Evolutionary conservation across 2,113 vertebrate species (phyloP), one percentile per base, ranked within the genome.

Genomic region (Catagonus wagneri): DNA sequence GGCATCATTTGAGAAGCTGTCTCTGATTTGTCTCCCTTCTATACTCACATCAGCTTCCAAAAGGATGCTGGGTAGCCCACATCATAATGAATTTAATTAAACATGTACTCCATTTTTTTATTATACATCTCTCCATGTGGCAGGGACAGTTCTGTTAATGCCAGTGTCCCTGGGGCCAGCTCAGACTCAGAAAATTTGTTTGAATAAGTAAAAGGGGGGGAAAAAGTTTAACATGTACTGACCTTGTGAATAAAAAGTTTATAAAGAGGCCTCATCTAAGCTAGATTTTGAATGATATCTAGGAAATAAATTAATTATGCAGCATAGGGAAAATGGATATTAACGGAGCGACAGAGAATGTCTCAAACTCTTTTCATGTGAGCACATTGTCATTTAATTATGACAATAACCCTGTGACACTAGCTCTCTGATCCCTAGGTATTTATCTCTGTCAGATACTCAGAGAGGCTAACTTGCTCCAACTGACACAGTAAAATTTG

Each of bases 231-330:
- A 74, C 32, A 90, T 44, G 32, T 68, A 3, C 63, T 97, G 89
- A 93, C 72, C 68, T 63, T 89, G 39, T 72, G 29, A 90, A 85
- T 85, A 93, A 96, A 94, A 89, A 80, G 32, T 88, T 94, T 81
- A 80, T 44, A 92, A 90, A 83, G 25, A 7, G 10, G 3, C 22
- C 1, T 86, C 27, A 88, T 79, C 36, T 89, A 95, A 93, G 85
- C 25, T 75, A 78, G 36, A 74, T 34, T 76, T 95, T 89, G 44
- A 95, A 89, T 89, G 78, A 88, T n/a, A 2, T 63, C 10, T 69
- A 94, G 27, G 15, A 95, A 96, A 96, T 95, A 56, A 95, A 89
- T 91, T 87, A 94, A 34, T 71, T 71, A 56, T 17, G 44, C n/a
- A 72, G 23, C 11, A 14, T 4, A 88, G 27, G 6, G 14, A 81